Percentiles rank a stretch among this genome's conserved stretches.
phyloP scores from a whole-genome alignment of 92 coral and sea anemone species.

The Palythoa caribaeorum region DNA sequence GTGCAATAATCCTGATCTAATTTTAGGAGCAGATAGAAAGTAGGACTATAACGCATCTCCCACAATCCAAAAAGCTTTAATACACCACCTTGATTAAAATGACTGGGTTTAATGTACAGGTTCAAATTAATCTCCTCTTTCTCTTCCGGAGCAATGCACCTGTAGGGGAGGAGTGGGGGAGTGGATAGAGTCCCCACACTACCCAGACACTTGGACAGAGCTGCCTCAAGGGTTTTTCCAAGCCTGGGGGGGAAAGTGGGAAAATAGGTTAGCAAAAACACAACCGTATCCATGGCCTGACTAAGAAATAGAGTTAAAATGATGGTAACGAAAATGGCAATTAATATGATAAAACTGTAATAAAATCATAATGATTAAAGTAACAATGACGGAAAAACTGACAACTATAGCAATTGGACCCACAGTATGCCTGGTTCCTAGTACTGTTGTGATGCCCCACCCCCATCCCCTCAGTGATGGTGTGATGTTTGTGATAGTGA shows the following conservation, averaged over 20 bases:
- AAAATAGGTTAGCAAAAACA: not conserved
- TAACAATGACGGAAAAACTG: not conserved
- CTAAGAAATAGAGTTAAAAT: not conserved
- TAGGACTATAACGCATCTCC: too few species aligned
- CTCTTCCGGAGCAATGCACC: conserved; percentile 88
- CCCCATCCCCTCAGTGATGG: not conserved
- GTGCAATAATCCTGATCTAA: too few species aligned
- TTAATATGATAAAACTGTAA: not conserved
- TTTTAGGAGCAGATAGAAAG: too few species aligned
- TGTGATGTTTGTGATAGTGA: not conserved
- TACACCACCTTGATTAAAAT: conserved; percentile 61
- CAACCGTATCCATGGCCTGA: too few species aligned
- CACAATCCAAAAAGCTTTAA: not conserved
- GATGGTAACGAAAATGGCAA: not conserved
- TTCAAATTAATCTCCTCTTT: conserved; percentile 68
- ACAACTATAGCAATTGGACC: too few species aligned
- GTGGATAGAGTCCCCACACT: conserved; percentile 68
- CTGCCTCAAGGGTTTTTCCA: conserved; percentile 64
- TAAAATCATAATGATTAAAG: not conserved
- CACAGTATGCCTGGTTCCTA: too few species aligned
- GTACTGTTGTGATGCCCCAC: not conserved
- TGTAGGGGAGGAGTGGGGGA: conserved; percentile 80
- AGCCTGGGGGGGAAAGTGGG: conserved; percentile 49
- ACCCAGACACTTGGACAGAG: conserved; percentile 82
- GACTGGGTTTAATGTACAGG: conserved; percentile 55